Conservation (phyloP, 2,113 vertebrate genomes). For the Mustela lutreola region DNA sequence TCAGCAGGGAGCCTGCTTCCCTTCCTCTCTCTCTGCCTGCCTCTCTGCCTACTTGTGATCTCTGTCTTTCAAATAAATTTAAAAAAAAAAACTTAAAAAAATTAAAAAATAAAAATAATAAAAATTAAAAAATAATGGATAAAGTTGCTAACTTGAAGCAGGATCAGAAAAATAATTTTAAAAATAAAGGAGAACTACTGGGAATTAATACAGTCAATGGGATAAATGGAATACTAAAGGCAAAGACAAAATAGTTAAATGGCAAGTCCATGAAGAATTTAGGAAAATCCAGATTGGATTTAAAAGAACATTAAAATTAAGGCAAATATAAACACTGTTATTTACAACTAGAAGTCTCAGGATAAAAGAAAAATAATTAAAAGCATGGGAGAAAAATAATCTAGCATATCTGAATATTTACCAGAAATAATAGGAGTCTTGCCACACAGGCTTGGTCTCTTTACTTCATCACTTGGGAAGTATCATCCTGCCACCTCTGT, state of each 20-base stretch:
- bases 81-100: too few species aligned
- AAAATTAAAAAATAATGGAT: neutral
- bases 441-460: neutral
- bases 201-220: neutral
- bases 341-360: neutral
- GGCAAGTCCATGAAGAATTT: neutral
- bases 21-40: too few species aligned
- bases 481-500: neutral
- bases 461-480: neutral
- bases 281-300: neutral
- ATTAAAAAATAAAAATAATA: too few species aligned
- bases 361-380: neutral
- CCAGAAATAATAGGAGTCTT: neutral
- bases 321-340: neutral
- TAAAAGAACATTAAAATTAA: neutral
- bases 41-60: too few species aligned
- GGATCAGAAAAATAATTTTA: neutral
- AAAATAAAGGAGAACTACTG: neutral
- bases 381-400: neutral
- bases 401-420: neutral
- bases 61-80: too few species aligned
- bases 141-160: neutral
- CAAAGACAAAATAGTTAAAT: neutral
- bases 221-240: neutral
- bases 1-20: too few species aligned